Evolutionary conservation across 2,888 invertebrate genomes (phyloP).

Genomic region (Fabriciana adippe): DNA sequence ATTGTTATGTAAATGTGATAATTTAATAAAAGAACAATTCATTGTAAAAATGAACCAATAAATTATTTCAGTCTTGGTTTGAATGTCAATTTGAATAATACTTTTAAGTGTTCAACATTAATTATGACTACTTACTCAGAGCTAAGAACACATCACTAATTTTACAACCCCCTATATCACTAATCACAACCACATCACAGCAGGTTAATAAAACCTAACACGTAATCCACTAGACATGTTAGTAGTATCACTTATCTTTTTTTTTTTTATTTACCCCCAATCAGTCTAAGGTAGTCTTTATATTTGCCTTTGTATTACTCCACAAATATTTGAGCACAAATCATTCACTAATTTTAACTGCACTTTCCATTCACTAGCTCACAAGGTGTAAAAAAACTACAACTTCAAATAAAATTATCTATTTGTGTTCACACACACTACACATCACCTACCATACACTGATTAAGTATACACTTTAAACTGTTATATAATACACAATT

Average conservation of each 20-base stretch:
- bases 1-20: no score
- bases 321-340: slow-evolving; percentile 36
- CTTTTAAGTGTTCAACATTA: neutral
- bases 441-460: slow-evolving; percentile 79
- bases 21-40: no score
- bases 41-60: neutral
- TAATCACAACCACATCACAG: slow-evolving; percentile 38
- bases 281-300: slow-evolving; percentile 21
- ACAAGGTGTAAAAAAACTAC: slow-evolving; percentile 80
- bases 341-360: slow-evolving; percentile 45
- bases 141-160: slow-evolving; percentile 25
- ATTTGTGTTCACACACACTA: slow-evolving; percentile 78
- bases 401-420: slow-evolving; percentile 73
- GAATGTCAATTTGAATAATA: neutral
- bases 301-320: slow-evolving; percentile 9
- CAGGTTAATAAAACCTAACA: slow-evolving; percentile 32
- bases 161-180: slow-evolving; percentile 32
- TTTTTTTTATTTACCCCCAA: slow-evolving; percentile 20
- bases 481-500: slow-evolving; percentile 61
- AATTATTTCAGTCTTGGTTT: neutral
- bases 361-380: slow-evolving; percentile 61
- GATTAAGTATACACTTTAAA: slow-evolving; percentile 67
- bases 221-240: slow-evolving; percentile 26
- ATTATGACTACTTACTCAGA: slow-evolving; percentile 33
- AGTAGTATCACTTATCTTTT: slow-evolving; percentile 19